phyloP scores from a whole-genome alignment of 2,113 vertebrate genomes.

The Ceuthmochares aereus region DNA sequence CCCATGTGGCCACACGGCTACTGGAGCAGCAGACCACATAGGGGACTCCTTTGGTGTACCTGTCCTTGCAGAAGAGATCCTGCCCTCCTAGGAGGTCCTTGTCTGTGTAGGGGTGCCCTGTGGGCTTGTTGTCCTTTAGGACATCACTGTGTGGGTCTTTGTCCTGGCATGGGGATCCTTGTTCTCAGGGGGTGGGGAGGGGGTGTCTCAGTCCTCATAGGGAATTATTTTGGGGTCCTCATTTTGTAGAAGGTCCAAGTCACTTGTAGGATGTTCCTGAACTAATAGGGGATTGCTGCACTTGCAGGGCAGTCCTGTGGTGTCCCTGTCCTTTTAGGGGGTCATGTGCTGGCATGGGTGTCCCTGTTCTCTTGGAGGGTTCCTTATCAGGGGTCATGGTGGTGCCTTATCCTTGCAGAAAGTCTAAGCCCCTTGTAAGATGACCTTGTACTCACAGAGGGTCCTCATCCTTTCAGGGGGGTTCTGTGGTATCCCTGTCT shows the following conservation, averaged over 20 bases:
- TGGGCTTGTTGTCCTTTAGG: too few relatives aligned
- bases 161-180: too few relatives aligned
- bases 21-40: not conserved
- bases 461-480: not conserved
- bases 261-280: too few relatives aligned
- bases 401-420: not conserved
- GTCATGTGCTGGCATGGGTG: too few relatives aligned
- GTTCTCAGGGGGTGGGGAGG: rapidly evolving
- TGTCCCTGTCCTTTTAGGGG: too few relatives aligned
- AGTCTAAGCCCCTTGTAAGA: too few relatives aligned
- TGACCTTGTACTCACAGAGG: not conserved
- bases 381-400: not conserved
- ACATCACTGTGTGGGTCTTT: not conserved
- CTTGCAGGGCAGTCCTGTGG: not conserved
- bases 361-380: not conserved
- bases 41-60: not conserved
- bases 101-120: not conserved
- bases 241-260: too few relatives aligned
- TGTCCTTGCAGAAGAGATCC: not conserved
- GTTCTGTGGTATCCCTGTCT: not conserved
- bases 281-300: not conserved
- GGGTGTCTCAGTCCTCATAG: not conserved
- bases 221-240: too few relatives aligned
- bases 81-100: not conserved
- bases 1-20: rapidly evolving